phyloP scores from a whole-genome alignment of 2,888 invertebrate species.

The Lithosia quadra region DNA sequence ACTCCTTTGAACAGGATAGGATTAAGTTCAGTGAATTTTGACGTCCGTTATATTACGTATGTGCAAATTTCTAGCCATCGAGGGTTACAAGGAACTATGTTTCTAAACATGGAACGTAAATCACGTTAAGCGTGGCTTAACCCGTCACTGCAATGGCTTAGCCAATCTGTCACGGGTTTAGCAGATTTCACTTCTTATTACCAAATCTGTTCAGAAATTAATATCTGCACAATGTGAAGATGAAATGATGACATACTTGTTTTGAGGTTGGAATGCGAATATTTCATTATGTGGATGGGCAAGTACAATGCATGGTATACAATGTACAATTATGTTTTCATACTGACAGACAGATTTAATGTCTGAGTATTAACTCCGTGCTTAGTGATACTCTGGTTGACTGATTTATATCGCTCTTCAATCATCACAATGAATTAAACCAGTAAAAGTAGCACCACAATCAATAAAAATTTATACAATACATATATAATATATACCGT shows the following conservation, averaged over 20 bases:
- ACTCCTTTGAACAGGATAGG: not conserved
- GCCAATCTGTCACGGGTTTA: slow-evolving; percentile 6
- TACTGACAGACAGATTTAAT: not conserved
- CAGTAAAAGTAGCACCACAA: not conserved
- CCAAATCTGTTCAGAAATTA: not conserved
- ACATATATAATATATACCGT: not conserved
- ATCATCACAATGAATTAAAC: not conserved
- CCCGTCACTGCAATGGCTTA: not conserved
- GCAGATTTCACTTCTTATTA: not conserved
- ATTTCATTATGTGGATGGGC: not conserved
- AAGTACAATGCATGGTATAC: not conserved
- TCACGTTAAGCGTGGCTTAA: not conserved
- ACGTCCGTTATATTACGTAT: not conserved
- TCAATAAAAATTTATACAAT: no score
- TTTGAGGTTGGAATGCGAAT: not conserved
- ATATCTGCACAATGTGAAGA: not conserved
- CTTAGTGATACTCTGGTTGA: not conserved
- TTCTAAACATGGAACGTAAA: not conserved
- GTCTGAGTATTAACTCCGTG: no score
- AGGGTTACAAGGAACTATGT: not conserved
- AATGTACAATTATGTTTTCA: not conserved
- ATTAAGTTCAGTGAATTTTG: not conserved
- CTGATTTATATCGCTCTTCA: not conserved
- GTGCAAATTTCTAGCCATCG: not conserved
- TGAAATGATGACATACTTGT: not conserved